Conservation (phyloP, 2,797 vertebrate species). For the Muscicapa striata region DNA sequence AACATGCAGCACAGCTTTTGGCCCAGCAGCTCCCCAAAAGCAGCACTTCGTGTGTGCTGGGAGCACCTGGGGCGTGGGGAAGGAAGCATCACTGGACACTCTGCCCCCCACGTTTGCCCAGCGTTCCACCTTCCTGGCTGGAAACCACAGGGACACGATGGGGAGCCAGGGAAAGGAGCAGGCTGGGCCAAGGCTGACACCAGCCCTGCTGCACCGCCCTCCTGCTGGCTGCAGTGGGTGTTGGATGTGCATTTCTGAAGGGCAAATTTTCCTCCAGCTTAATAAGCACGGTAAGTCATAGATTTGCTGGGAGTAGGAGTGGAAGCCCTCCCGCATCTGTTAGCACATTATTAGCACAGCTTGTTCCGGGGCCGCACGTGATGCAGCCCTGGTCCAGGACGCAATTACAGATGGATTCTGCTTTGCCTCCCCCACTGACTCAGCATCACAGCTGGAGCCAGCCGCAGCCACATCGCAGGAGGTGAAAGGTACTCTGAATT, state of each 20-base stretch:
- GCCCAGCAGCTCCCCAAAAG: neutral
- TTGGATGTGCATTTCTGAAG: conserved; percentile 28
- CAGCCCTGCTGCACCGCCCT: neutral
- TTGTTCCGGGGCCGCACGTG: conserved; percentile 60
- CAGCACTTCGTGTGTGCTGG: neutral
- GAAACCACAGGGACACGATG: accelerated
- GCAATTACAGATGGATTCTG: conserved; percentile 65
- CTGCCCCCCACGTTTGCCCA: neutral
- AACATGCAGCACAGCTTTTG: neutral
- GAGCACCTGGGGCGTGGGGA: accelerated
- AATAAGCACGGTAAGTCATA: conserved; percentile 61
- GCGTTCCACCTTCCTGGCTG: neutral
- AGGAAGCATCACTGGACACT: neutral
- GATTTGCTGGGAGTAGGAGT: conserved; percentile 53
- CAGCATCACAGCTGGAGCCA: conserved; percentile 69
- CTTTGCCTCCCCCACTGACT: conserved; percentile 51
- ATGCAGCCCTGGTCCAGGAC: neutral
- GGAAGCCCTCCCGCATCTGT: conserved; percentile 61
- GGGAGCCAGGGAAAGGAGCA: accelerated
- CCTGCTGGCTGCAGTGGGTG: conserved; percentile 31
- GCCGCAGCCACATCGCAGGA: conserved; percentile 52
- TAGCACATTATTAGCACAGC: conserved; percentile 67
- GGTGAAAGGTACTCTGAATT: conserved; percentile 64
- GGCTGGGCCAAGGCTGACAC: neutral
- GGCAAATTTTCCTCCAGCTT: conserved; percentile 58